Conservation (phyloP, 2,113 vertebrate genomes). For the Scortum barcoo region DNA sequence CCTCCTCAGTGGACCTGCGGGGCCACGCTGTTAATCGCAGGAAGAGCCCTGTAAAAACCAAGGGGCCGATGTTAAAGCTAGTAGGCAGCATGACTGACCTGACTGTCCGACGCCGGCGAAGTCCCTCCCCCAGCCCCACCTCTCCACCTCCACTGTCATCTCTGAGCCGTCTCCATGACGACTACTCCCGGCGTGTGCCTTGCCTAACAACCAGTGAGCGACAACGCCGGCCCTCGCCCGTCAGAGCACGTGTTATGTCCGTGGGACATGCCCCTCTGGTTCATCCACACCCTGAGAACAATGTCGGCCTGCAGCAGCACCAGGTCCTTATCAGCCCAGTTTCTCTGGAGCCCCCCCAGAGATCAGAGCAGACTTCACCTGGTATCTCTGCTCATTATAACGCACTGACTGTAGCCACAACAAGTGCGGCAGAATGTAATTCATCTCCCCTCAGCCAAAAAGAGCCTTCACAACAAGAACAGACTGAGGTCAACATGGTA, state of each 20-base stretch:
- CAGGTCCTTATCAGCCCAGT: slow-evolving; percentile 30
- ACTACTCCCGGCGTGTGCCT: slow-evolving; percentile 92
- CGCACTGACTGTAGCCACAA: neutral
- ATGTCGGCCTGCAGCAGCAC: slow-evolving; percentile 19
- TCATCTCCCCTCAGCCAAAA: slow-evolving; percentile 46
- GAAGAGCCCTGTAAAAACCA: slow-evolving; percentile 86
- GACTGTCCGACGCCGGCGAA: slow-evolving; percentile 80
- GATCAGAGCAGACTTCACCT: slow-evolving; percentile 13
- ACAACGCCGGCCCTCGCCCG: slow-evolving; percentile 75
- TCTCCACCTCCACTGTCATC: slow-evolving; percentile 61
- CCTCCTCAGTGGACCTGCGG: slow-evolving; percentile 80
- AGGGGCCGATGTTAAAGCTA: slow-evolving; percentile 88
- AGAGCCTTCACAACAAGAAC: slow-evolving; percentile 42
- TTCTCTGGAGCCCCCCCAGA: slow-evolving; percentile 33
- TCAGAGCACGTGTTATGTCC: slow-evolving; percentile 56
- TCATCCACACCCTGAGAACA: slow-evolving; percentile 42
- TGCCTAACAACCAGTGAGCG: slow-evolving; percentile 81
- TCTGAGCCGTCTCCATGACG: slow-evolving; percentile 90
- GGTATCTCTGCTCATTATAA: slow-evolving; percentile 32
- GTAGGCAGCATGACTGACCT: slow-evolving; percentile 90
- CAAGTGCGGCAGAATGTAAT: slow-evolving; percentile 19
- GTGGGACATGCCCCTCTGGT: slow-evolving; percentile 44
- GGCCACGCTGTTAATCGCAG: slow-evolving; percentile 76
- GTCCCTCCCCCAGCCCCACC: slow-evolving; percentile 64
- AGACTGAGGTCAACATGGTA: slow-evolving; percentile 19